A percentile compares a stretch with the other conserved stretches of the same genome.
Conservation (phyloP, 2,888 invertebrate genomes). For the Poecilobothrus nobilitatus region DNA sequence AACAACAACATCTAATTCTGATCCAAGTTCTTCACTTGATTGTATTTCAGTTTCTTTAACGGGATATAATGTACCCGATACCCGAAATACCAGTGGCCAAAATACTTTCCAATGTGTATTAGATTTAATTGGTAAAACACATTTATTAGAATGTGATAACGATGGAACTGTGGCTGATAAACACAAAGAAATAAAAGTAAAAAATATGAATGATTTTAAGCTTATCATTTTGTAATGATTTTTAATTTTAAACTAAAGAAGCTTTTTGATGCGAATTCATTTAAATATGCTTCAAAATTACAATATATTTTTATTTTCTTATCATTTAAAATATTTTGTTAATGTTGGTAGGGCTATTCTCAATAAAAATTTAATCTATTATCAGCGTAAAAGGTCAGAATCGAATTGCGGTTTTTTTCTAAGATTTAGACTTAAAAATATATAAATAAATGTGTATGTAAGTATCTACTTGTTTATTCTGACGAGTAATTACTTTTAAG, state of each 20-base stretch:
- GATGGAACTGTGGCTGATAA: not conserved
- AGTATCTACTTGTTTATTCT: too few relatives aligned
- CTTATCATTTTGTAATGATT: not conserved
- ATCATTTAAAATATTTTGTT: not conserved
- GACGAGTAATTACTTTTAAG: too few relatives aligned
- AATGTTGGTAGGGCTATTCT: not conserved
- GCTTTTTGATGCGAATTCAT: not conserved
- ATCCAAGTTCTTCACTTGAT: not conserved
- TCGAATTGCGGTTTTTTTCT: not conserved
- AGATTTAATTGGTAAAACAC: constrained; percentile 24
- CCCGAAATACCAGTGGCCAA: constrained; percentile 25
- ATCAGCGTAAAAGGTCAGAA: not conserved
- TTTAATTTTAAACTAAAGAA: not conserved
- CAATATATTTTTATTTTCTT: not conserved
- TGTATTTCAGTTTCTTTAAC: constrained; percentile 12
- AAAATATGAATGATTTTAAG: not conserved
- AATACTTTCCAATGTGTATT: constrained; percentile 23
- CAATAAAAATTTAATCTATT: not conserved
- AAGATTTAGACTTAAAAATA: too few relatives aligned
- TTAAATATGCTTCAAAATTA: not conserved
- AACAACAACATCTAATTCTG: not conserved
- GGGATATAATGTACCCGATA: constrained; percentile 22
- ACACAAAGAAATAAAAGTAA: not conserved
- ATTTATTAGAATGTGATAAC: not conserved
- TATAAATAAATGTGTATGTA: too few relatives aligned